These are phyloP conservation scores for Lordiphosa collinella DNA, from an alignment of 1,140 invertebrate species.

Conservation along the genomic window DNA sequence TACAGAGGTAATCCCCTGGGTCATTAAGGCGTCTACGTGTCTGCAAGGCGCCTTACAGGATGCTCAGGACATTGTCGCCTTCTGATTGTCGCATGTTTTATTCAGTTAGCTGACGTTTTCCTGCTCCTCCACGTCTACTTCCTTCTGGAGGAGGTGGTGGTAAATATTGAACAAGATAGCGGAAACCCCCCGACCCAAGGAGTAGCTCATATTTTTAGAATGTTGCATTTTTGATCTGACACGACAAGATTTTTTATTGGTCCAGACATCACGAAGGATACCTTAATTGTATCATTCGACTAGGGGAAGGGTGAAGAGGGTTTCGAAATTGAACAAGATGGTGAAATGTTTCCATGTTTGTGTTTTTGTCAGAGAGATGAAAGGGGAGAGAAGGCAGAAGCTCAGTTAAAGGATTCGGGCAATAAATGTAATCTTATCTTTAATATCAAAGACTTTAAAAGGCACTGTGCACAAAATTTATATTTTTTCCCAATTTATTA, in stretches of 20 bases:
- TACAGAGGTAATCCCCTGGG: conserved; percentile 62
- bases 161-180: conserved; percentile 58
- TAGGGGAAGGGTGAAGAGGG: background rate
- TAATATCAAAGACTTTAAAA: no score
- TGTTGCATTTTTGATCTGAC: conserved; percentile 56
- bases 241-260: conserved; percentile 43
- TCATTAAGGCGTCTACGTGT: conserved; percentile 72
- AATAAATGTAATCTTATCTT: background rate
- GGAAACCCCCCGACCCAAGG: conserved; percentile 26
- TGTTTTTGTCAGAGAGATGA: background rate
- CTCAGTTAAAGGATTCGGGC: conserved; percentile 8
- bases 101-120: conserved; percentile 47
- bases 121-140: conserved; percentile 19
- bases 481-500: no score
- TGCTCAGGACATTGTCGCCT: conserved; percentile 41
- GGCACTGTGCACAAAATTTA: no score
- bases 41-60: conserved; percentile 34
- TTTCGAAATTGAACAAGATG: conserved; percentile 6
- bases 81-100: conserved; percentile 67
- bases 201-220: conserved; percentile 50
- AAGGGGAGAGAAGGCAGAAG: background rate
- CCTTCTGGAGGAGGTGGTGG: conserved; percentile 21
- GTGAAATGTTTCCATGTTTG: background rate
- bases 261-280: conserved; percentile 17
- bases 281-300: conserved; percentile 30